Evolutionary conservation across 2,113 vertebrate genomes (phyloP), one percentile per base, ranked within the genome.

Genomic region (Crotalus viridis): DNA sequence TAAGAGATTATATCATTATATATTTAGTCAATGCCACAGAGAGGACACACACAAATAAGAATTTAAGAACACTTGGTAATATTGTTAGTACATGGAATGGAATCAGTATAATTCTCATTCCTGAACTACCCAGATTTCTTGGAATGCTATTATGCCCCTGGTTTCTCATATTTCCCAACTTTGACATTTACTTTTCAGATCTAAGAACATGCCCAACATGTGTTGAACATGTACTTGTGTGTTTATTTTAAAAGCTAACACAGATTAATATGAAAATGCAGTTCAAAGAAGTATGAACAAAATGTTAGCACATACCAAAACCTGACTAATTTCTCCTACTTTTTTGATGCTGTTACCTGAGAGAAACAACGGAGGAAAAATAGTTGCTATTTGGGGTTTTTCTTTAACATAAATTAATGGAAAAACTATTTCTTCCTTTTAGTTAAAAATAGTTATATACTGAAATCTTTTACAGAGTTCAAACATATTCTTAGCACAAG

Each of bases 371-470:
- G 22, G 59, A 12, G 43, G 0, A 48, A 22, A 39, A 22, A 90
- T 87, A 87, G 28, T 64, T 64, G 61, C 43, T 1, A 85, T 90
- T 57, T 94, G 64, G 46, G 46, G 46, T 0, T 46, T 10, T 0
- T 54, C 48, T 93, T 15, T 5, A 52, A 90, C 89, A 48, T 0
- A 88, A 28, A 89, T 93, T 92, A 39, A 86, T 92, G 92, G 21
- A 1, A 9, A 91, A 95, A 87, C 46, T n/a, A 88, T 59, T 12
- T 91, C 64, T 24, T 69, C 51, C 89, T 64, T 21, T n/a, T 26
- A 90, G 64, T n/a, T 61, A 85, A 26, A 92, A 85, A 48, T 22
- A 94, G 10, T 24, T 89, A n/a, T 59, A 88, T 90, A 92, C 10
- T 5, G 81, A 51, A 87, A 91, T 26, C 43, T 2, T 61, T n/a